Evolutionary conservation across 2,888 invertebrate species (phyloP).

Genomic region (Arrhopalites spinosus): DNA sequence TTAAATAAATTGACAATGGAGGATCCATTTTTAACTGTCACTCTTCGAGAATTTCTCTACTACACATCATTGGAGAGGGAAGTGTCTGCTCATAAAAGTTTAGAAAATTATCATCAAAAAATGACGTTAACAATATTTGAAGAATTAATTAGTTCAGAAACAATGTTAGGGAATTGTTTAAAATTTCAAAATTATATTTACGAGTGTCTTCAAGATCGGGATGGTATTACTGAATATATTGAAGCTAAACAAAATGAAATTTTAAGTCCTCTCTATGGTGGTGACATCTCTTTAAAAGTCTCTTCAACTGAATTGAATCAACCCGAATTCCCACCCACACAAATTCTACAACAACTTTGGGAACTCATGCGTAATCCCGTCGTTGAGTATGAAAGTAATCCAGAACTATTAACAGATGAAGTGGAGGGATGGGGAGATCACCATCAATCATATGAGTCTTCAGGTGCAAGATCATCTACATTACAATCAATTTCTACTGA

Average conservation of each 20-base stretch:
- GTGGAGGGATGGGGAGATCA: not conserved
- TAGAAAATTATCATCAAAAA: conserved; percentile 40
- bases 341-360: conserved; percentile 16
- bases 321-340: conserved; percentile 25
- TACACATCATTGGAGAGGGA: conserved; percentile 39
- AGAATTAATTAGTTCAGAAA: conserved; percentile 26
- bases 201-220: conserved; percentile 12
- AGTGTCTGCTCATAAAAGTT: conserved; percentile 26
- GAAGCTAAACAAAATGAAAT: conserved; percentile 23
- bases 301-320: conserved; percentile 7
- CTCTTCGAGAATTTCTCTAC: conserved; percentile 37
- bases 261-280: conserved; percentile 20
- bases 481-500: conserved; percentile 11
- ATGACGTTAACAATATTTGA: conserved; percentile 32
- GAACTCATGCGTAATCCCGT: conserved; percentile 32
- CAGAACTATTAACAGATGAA: not conserved
- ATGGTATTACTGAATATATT: conserved; percentile 16
- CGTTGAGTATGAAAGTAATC: conserved; percentile 27
- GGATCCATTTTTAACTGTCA: conserved; percentile 39
- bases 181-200: conserved; percentile 21
- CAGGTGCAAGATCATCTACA: not conserved
- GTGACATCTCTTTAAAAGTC: conserved; percentile 13
- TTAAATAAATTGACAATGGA: conserved; percentile 27
- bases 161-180: conserved; percentile 21
- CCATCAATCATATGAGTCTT: not conserved